A percentile compares a stretch with the other conserved stretches of the same genome.
These are phyloP conservation scores for Maniola hyperantus DNA, from an alignment of 2,888 invertebrate genomes.

Conservation along the genomic window DNA sequence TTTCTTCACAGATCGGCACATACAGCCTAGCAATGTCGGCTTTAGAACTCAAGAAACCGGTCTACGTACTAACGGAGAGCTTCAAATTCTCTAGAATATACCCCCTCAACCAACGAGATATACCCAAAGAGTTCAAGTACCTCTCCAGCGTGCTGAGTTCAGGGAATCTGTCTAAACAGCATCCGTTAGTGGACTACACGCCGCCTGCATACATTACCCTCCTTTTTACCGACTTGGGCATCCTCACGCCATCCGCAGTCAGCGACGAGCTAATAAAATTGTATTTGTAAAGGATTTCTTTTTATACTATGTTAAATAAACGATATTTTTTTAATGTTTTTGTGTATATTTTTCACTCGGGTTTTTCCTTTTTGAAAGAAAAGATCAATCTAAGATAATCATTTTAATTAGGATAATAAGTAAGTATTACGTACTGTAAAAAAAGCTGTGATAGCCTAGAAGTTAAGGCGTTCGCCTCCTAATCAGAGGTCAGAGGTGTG, in stretches of 20 bases:
- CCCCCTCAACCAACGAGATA: slow-evolving; percentile 95
- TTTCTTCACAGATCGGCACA: slow-evolving; percentile 87
- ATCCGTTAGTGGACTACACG: slow-evolving; percentile 98
- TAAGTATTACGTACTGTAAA: too few species aligned
- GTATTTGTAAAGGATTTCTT: slow-evolving; percentile 86
- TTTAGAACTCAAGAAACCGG: slow-evolving; percentile 94
- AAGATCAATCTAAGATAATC: too few species aligned
- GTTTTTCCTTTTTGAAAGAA: background rate
- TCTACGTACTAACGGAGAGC: slow-evolving; percentile 98
- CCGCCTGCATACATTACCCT: slow-evolving; percentile 96
- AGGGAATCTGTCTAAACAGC: slow-evolving; percentile 82
- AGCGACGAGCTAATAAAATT: slow-evolving; percentile 98
- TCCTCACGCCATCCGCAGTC: slow-evolving; percentile 97
- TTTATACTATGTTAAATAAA: slow-evolving; percentile 26
- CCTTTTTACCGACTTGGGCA: slow-evolving; percentile 97
- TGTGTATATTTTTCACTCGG: background rate
- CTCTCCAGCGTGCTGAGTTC: slow-evolving; percentile 77
- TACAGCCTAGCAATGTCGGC: slow-evolving; percentile 93
- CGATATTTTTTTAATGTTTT: background rate
- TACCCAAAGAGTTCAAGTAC: slow-evolving; percentile 93
- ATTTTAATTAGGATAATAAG: too few species aligned
- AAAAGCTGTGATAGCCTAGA: too few species aligned
- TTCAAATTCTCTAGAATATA: slow-evolving; percentile 98
- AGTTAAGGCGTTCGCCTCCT: too few species aligned
- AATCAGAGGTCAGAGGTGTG: too few species aligned